A percentile compares a stretch with the other conserved stretches of the same genome.
phyloP scores from a whole-genome alignment of 2,113 vertebrate genomes.

The Stomatorhinus ivindoensis region DNA sequence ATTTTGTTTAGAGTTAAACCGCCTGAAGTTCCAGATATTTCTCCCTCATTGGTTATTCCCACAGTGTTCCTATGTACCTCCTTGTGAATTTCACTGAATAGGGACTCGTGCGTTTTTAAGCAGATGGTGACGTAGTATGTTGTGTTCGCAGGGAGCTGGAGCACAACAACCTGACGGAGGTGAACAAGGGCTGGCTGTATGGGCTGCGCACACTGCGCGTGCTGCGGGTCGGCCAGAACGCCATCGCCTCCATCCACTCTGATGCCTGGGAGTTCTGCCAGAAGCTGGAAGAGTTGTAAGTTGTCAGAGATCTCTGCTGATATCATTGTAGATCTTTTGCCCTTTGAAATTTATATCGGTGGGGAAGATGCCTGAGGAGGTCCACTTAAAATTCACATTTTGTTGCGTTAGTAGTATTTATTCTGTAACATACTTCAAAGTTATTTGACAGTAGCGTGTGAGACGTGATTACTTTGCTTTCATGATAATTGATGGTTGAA shows the following conservation, averaged over 20 bases:
- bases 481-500: not conserved
- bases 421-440: not conserved
- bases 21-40: not conserved
- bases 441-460: not conserved
- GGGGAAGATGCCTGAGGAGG: not conserved
- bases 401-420: not conserved
- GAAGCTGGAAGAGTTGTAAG: slow-evolving; percentile 89
- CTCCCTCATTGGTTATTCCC: not conserved
- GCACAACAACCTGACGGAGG: slow-evolving; percentile 91
- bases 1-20: not conserved
- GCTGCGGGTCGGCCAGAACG: slow-evolving; percentile 84
- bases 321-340: not conserved
- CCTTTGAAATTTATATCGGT: not conserved
- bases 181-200: slow-evolving; percentile 96
- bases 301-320: slow-evolving; percentile 30
- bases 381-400: not conserved
- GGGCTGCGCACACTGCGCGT: slow-evolving; percentile 80
- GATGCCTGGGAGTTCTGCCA: slow-evolving; percentile 98
- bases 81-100: not conserved
- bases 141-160: slow-evolving; percentile 76
- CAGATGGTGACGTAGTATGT: not conserved
- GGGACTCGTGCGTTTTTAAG: not conserved
- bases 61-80: not conserved
- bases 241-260: slow-evolving; percentile 77
- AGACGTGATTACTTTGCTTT: not conserved